Conservation (phyloP, 1,140 invertebrate genomes). For the Papilio xuthus region DNA sequence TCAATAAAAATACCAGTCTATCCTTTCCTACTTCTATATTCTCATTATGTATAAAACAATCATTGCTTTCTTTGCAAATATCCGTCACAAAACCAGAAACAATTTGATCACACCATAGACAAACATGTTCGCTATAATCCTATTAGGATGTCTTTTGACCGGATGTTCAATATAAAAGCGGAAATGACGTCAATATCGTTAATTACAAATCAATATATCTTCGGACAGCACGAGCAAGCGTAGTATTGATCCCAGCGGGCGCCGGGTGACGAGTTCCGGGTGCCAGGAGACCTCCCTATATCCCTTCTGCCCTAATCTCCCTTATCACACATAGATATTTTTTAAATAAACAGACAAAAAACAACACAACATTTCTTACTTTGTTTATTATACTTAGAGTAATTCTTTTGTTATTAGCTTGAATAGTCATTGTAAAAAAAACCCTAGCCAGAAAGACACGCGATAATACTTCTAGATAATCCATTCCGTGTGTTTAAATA, state of each 20-base stretch:
- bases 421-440: no score
- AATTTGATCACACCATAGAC: background rate
- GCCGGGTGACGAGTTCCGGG: background rate
- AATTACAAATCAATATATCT: slow-evolving; percentile 1
- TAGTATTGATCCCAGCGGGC: background rate
- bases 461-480: no score
- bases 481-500: no score
- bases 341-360: background rate
- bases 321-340: background rate
- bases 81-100: background rate
- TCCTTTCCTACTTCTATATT: no score
- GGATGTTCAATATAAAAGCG: background rate
- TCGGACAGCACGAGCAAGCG: background rate
- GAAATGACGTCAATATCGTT: background rate
- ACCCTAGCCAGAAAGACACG: no score
- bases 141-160: background rate
- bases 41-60: no score
- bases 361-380: background rate
- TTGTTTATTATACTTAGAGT: background rate
- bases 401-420: background rate
- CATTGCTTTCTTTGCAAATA: background rate
- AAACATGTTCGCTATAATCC: background rate
- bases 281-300: background rate
- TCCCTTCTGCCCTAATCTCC: background rate
- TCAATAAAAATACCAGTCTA: no score